Base-by-base conservation (phyloP, 2,113 vertebrate species). In the Tricholaema leucomelas region DNA sequence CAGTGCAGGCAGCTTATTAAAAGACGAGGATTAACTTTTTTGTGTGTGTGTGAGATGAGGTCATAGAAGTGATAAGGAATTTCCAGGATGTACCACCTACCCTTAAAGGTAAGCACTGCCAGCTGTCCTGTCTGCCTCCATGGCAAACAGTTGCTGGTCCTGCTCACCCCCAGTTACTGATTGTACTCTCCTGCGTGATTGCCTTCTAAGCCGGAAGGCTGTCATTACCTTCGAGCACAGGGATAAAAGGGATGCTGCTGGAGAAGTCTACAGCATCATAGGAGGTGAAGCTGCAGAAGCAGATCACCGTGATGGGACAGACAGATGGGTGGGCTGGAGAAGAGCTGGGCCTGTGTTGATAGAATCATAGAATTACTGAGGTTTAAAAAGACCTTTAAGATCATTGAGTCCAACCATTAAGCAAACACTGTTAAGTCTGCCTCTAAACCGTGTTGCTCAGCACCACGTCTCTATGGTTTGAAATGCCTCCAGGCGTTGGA, bases 1-100 rank as follows among this genome's bases (percentile, higher is more conserved):
- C 81, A 20, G 87, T 59, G 54, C 60, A 46, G 89, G 67, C 55
- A 87, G 79, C 94, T 94, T 93, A 83, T 89, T 95, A 91, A 90
- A 85, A 83, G 87, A 64, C 72, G 46, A 33, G 76, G 87, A 89
- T 94, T 92, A 87, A 85, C 72, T 81, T 75, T 54, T 63, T 84
- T 80, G 64, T 20, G 87, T 20, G 85, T 21, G 85, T 66, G n/a
- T n/a, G n/a, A n/a, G 75, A 15, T 71, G 79, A 90, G 93, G 78
- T 91, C 75, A 25, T 23, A 64, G 78, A 82, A 87, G 10, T 63
- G 75, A 55, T 77, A 12, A 91, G 64, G 74, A 67, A 80, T 95
- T 92, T 94, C 90, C 75, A 87, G 90, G 75, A 85, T 73, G 67
- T 70, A 46, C 67, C 67, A 50, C 71, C 71, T 82, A 25, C 61